These are phyloP conservation scores for Scaptomyza hsui DNA, from an alignment of 1,140 invertebrate genomes.

Conservation along the genomic window DNA sequence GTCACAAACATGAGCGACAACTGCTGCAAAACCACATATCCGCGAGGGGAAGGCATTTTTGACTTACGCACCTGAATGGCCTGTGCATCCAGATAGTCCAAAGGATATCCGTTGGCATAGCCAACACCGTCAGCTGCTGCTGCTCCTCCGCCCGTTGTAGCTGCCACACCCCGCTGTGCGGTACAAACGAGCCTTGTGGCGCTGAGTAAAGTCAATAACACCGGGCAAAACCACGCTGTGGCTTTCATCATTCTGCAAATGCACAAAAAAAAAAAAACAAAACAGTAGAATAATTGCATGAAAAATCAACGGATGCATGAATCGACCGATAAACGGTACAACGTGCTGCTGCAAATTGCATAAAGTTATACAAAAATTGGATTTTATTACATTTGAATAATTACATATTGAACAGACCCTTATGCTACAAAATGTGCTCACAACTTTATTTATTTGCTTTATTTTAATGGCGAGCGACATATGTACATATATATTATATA, in stretches of 20 bases:
- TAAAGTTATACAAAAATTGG: constrained; percentile 26
- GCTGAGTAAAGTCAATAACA: constrained; percentile 78
- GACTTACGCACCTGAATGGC: constrained; percentile 71
- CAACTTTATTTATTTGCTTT: background rate
- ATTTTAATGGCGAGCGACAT: background rate
- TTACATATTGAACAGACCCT: constrained; percentile 11
- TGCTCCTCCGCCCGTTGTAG: constrained; percentile 8
- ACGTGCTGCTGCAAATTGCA: constrained; percentile 7
- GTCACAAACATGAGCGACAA: constrained; percentile 42
- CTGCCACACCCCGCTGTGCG: constrained; percentile 64
- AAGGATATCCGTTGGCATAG: constrained; percentile 73
- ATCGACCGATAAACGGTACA: constrained; percentile 12
- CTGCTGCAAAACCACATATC: constrained; percentile 51
- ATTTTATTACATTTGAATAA: constrained; percentile 27
- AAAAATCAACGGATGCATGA: constrained; percentile 33
- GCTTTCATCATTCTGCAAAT: constrained; percentile 81
- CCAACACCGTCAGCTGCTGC: constrained; percentile 36
- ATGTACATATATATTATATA: too few relatives aligned
- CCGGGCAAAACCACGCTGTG: constrained; percentile 81
- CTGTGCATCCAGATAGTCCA: constrained; percentile 71
- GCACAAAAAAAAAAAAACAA: constrained; percentile 37
- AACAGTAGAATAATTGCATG: constrained; percentile 26
- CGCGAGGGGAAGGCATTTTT: constrained; percentile 1
- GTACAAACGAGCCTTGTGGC: constrained; percentile 77
- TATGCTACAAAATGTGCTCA: background rate